Base-by-base conservation (phyloP, 2,888 invertebrate genomes). In the Hyppa rectilinea region DNA sequence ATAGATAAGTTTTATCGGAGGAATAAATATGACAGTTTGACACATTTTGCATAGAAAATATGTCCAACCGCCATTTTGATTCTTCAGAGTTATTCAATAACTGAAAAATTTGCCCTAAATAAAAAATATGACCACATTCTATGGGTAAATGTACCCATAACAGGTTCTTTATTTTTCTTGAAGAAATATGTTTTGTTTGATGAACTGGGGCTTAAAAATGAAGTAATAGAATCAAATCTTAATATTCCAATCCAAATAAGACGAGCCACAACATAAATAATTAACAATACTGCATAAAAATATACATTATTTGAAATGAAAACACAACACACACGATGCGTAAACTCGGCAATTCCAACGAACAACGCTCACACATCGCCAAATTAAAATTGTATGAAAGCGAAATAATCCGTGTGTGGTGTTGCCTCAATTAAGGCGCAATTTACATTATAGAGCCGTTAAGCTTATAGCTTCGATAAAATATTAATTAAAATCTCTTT, bases 401-500 rank as follows among this genome's bases (percentile, higher is more conserved):
- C 64, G 45, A 69, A 50, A 77, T 77, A 77, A 75, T 62, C 56
- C 61, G 40, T 43, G 45, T 40, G 45, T 77, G 77, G 45, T 47
- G 52, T 52, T 68, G 40, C 50, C 40, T 77, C 62, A 75, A 77
- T 75, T 62, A 56, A 45, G 45, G 40, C 61, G 47, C 50, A 62
- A 69, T 71, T 70, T 77, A 62, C 71, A 75, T 52, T 62, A 70
- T 36, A 58, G 56, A 62, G 78, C 77, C 56, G 61, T 70, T 45
- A 56, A 56, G 56, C 61, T 77, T 75, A 43, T 26, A 52, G 45
- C 20, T 47, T 38, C 61, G 12, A 77, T 70, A 70, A 77, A 77
- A 77, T 70, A 77, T 62, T 70, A 70, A 77, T 77, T 70, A 58
- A 70, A 77, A 77, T 29, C 38, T 29, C 31, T 77, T 40, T 31